Percentiles rank a stretch among this genome's conserved stretches.
Conservation (phyloP, 2,888 invertebrate species). For the Melieria omissa region DNA sequence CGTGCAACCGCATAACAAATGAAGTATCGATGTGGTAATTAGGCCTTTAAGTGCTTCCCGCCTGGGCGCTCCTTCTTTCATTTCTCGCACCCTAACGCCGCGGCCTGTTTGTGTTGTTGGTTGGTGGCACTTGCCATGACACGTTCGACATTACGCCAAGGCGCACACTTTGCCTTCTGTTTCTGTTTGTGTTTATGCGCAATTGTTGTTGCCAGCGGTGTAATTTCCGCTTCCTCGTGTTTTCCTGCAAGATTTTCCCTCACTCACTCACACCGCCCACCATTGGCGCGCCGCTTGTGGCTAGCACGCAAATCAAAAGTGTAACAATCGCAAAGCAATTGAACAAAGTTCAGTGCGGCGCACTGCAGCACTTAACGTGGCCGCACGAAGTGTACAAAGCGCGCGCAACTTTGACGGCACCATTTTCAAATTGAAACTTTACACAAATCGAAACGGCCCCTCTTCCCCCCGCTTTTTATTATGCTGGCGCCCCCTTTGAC, state of each 20-base stretch:
- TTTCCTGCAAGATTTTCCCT: not conserved
- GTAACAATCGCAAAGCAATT: slow-evolving; percentile 2
- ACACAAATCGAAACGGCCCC: not conserved
- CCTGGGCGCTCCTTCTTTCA: not conserved
- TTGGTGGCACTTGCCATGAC: not conserved
- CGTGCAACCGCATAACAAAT: slow-evolving; percentile 15
- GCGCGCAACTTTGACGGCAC: not conserved
- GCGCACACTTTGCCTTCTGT: not conserved
- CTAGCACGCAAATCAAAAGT: slow-evolving; percentile 33
- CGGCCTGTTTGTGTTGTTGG: no score
- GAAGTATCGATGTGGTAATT: slow-evolving; percentile 39
- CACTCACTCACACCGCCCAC: no score
- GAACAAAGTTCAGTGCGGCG: not conserved
- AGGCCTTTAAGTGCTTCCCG: slow-evolving; percentile 34
- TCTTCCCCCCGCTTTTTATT: no score
- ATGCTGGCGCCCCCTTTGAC: no score
- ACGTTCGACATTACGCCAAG: not conserved
- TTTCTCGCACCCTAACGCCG: no score
- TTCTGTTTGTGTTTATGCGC: not conserved
- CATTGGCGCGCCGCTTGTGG: no score
- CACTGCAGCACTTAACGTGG: not conserved
- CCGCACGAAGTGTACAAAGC: slow-evolving; percentile 21
- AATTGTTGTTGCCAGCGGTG: not conserved
- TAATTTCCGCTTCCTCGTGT: slow-evolving; percentile 29
- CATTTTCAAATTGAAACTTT: slow-evolving; percentile 1